Evolutionary conservation across 2,888 invertebrate genomes (phyloP).

Genomic region (Acholoe squamosa): DNA sequence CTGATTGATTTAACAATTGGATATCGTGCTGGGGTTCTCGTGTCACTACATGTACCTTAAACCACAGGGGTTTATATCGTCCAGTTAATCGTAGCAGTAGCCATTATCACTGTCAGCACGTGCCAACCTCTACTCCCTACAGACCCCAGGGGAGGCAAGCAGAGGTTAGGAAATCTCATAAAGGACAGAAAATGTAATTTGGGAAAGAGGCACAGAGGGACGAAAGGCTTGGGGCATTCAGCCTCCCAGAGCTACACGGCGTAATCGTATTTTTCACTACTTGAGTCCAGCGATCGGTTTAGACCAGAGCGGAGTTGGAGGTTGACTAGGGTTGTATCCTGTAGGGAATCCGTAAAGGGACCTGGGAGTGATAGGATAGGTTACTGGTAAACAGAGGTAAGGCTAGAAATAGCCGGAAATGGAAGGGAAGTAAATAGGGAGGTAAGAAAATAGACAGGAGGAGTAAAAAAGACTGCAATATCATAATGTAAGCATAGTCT

Average conservation of each 20-base stretch:
- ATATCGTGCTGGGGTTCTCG: background rate
- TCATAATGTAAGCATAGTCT: too few relatives aligned
- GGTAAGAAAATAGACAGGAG: background rate
- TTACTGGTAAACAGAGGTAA: background rate
- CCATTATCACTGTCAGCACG: too few relatives aligned
- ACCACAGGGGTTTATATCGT: too few relatives aligned
- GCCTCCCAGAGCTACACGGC: background rate
- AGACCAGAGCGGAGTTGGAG: background rate
- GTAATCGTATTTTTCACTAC: background rate
- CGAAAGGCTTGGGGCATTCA: too few relatives aligned
- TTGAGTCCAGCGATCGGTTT: background rate
- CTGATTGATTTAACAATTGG: background rate
- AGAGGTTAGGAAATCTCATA: background rate
- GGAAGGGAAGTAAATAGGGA: background rate
- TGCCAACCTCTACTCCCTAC: too few relatives aligned
- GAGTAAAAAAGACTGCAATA: background rate
- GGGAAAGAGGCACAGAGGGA: background rate
- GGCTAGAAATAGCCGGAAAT: background rate
- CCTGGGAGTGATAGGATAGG: background rate
- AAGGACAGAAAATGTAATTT: constrained; percentile 27
- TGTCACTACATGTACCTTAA: too few relatives aligned
- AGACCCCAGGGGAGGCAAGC: background rate
- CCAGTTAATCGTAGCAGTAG: too few relatives aligned
- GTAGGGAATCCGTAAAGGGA: background rate
- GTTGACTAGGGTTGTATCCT: background rate